Base-by-base conservation (phyloP, 2,797 vertebrate genomes). In the Octomys mimax region DNA sequence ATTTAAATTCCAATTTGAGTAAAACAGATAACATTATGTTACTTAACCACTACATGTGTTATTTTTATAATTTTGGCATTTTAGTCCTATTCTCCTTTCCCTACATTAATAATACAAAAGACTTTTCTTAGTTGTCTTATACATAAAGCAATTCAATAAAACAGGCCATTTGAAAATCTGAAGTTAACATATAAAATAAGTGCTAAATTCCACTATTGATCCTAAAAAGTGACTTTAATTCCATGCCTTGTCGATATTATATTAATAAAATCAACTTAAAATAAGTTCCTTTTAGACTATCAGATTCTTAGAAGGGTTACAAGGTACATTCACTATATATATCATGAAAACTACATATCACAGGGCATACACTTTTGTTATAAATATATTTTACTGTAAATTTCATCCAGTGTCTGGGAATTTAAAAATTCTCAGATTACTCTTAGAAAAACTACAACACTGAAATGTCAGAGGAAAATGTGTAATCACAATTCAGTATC, bases 61-160 rank as follows among this genome's bases (percentile, higher is more conserved):
- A 13, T 95, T 93, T 88, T 89, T 86, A 24, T 57, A 91, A 90
- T 61, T 95, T 88, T 86, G 61, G 92, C 22, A 78, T 73, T 95
- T 94, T 75, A 75, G 22, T 91, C 11, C 21, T 6, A 61, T 87
- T 91, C 94, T 71, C 39, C 19, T 92, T 94, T 94, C 24, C 24
- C n/a, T 95, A 61, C 86, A 33, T 82, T 94, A 87, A 93, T 70
- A 95, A 86, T 10, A 66, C 11, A 87, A 8, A 88, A 89, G 8
- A 26, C 24, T 91, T 95, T 91, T 70, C 36, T 77, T 77, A 95
- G 86, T 7, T 68, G 85, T 85, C 78, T 24, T 28, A 87, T 14
- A 92, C 85, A 90, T 83, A 84, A 95, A 92, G 83, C 13, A 89
- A 96, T 85, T 89, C 73, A 87, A 92, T 87, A 94, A 80, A 78